Evolutionary conservation across 1,140 invertebrate genomes (phyloP).

Genomic region (Protaetia brevitarsis): DNA sequence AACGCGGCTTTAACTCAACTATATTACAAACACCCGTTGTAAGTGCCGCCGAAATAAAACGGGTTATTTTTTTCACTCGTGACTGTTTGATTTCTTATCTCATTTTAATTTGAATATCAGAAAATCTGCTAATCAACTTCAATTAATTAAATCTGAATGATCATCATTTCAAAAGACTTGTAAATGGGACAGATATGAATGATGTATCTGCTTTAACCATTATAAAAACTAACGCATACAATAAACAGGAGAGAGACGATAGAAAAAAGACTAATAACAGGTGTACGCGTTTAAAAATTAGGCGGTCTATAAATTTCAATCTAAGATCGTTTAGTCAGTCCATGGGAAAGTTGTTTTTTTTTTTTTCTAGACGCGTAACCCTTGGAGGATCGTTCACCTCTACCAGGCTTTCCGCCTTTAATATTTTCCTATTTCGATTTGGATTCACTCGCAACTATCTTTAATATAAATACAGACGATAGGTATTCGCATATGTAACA

Average conservation of each 20-base stretch:
- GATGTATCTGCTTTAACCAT: too few relatives aligned
- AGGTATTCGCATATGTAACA: not conserved
- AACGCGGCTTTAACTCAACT: too few relatives aligned
- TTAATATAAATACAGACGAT: not conserved
- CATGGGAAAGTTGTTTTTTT: slow-evolving; percentile 8
- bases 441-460: not conserved
- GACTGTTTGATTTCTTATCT: too few relatives aligned
- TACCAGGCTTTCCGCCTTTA: not conserved
- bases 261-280: not conserved
- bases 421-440: not conserved
- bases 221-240: too few relatives aligned
- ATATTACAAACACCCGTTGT: too few relatives aligned
- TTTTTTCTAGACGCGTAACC: not conserved
- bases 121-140: too few relatives aligned
- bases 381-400: not conserved
- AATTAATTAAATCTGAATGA: too few relatives aligned
- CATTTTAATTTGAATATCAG: too few relatives aligned
- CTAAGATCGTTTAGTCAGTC: not conserved
- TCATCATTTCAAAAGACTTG: too few relatives aligned
- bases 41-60: too few relatives aligned
- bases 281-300: not conserved
- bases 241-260: not conserved
- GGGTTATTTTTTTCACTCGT: too few relatives aligned
- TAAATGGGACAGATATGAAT: too few relatives aligned
- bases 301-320: not conserved